Conservation (phyloP, 2,888 invertebrate species). For the Agrochola macilenta region DNA sequence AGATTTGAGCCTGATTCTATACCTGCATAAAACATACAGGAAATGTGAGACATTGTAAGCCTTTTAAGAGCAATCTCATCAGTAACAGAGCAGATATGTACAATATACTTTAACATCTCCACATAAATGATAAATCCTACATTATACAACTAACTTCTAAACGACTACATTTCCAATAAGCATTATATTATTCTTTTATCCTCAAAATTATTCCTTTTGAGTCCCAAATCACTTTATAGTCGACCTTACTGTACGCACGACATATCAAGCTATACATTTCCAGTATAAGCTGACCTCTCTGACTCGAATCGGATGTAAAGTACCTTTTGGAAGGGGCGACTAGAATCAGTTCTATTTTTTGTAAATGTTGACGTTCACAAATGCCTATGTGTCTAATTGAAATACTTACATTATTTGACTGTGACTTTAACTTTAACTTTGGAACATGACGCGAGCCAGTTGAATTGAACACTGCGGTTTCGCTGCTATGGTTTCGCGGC, state of each 20-base stretch:
- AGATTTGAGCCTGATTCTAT: too few species aligned
- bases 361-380: too few species aligned
- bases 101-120: background rate
- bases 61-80: background rate
- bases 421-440: too few species aligned
- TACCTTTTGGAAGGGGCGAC: too few species aligned
- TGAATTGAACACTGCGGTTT: too few species aligned
- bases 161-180: slow-evolving; percentile 30
- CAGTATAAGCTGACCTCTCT: background rate
- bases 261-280: background rate
- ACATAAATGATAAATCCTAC: background rate
- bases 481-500: too few species aligned
- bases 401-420: too few species aligned
- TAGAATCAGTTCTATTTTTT: too few species aligned
- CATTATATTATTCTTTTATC: slow-evolving; percentile 34
- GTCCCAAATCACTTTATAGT: slow-evolving; percentile 21
- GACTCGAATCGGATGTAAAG: too few species aligned
- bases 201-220: slow-evolving; percentile 27
- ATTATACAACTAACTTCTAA: background rate
- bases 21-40: background rate
- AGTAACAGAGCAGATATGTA: background rate
- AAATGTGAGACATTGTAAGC: background rate
- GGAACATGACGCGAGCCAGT: too few species aligned
- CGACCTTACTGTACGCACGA: background rate
- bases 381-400: too few species aligned